Evolutionary conservation across 2,888 invertebrate genomes (phyloP).

Genomic region (Lasioglossum pauxillum): DNA sequence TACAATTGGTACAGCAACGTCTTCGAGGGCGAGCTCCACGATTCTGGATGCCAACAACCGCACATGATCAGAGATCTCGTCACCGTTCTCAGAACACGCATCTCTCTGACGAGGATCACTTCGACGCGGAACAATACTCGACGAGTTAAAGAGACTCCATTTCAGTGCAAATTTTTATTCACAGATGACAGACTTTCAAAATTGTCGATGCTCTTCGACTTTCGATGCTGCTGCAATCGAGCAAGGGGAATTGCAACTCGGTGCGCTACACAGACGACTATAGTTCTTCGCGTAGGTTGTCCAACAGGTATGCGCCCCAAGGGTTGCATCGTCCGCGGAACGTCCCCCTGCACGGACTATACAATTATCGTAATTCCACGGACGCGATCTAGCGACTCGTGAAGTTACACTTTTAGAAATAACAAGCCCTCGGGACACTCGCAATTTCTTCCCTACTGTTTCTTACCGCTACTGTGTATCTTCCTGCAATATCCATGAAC

Average conservation of each 20-base stretch:
- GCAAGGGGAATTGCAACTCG: too few relatives aligned
- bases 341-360: background rate
- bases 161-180: background rate
- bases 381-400: background rate
- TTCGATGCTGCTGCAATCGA: too few relatives aligned
- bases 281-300: background rate
- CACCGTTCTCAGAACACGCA: slow-evolving; percentile 46
- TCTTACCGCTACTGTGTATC: too few relatives aligned
- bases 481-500: background rate
- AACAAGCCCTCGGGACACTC: background rate
- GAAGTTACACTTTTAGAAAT: background rate
- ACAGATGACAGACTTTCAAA: background rate
- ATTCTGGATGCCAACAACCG: slow-evolving; percentile 64
- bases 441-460: background rate
- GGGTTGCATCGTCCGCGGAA: background rate
- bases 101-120: background rate
- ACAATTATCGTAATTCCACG: background rate
- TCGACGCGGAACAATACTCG: background rate
- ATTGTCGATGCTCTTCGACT: too few relatives aligned
- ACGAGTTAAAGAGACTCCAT: background rate
- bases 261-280: background rate
- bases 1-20: slow-evolving; percentile 54
- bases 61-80: slow-evolving; percentile 42
- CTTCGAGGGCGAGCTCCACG: slow-evolving; percentile 54
- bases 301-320: background rate